A percentile compares a stretch with the other conserved stretches of the same genome.
Conservation (phyloP, 2,888 invertebrate species). For the Eilema depressum region DNA sequence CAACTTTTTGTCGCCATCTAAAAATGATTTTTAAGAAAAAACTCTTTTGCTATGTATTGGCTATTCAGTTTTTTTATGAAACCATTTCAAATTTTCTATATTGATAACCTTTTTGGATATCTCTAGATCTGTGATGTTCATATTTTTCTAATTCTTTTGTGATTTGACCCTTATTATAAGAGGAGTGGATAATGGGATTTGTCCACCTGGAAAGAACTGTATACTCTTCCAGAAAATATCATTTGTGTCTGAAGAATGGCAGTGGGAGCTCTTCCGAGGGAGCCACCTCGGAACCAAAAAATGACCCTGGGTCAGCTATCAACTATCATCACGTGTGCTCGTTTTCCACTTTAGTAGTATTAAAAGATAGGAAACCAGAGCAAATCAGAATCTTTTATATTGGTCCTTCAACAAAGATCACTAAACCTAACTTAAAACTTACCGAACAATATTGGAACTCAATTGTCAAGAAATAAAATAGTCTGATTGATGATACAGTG, state of each 20-base stretch:
- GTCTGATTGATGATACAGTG: conserved; percentile 76
- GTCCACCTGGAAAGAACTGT: not conserved
- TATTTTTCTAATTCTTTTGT: conserved; percentile 8
- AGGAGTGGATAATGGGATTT: not conserved
- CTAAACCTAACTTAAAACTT: conserved; percentile 54
- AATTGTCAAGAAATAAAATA: conserved; percentile 73
- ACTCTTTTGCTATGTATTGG: conserved; percentile 32
- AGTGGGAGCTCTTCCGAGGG: no score
- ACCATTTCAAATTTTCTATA: conserved; percentile 10
- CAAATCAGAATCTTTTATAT: conserved; percentile 33
- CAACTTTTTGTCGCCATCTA: conserved; percentile 54
- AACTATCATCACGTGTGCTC: not conserved
- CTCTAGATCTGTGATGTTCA: conserved; percentile 12
- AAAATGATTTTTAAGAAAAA: conserved; percentile 54
- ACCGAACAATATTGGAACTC: conserved; percentile 64
- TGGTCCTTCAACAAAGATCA: conserved; percentile 29
- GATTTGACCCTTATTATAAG: not conserved
- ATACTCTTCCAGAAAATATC: not conserved
- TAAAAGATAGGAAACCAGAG: conserved; percentile 30
- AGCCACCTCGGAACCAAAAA: no score
- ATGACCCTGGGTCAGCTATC: no score
- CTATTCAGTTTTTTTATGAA: conserved; percentile 18
- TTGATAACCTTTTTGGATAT: conserved; percentile 12
- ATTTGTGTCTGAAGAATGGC: no score
- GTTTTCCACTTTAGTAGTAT: not conserved